Percentiles rank a stretch among this genome's conserved stretches.
Conservation (phyloP, 2,113 vertebrate genomes). For the Odocoileus hemionus region DNA sequence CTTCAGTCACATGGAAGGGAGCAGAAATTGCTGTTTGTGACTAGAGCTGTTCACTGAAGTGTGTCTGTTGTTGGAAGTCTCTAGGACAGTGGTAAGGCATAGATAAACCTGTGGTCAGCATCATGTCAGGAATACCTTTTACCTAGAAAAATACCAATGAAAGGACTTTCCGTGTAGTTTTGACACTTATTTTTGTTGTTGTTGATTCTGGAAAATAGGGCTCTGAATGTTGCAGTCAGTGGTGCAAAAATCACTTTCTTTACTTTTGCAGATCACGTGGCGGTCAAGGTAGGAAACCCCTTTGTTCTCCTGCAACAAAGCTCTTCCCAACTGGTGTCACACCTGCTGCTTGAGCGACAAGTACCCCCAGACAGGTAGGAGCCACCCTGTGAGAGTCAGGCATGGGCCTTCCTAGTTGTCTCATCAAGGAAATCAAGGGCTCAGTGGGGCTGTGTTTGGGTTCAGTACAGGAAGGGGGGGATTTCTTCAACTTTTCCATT, state of each 20-base stretch:
- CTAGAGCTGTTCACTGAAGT: neutral
- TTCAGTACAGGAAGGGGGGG: neutral
- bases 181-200: neutral
- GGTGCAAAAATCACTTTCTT: neutral
- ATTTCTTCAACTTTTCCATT: neutral
- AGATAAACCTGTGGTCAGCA: neutral
- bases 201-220: neutral
- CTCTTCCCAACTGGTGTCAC: slow-evolving; percentile 90
- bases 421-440: neutral
- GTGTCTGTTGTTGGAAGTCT: neutral
- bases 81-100: neutral
- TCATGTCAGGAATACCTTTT: neutral
- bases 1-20: neutral
- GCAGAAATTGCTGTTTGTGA: neutral
- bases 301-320: slow-evolving; percentile 92
- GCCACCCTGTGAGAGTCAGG: neutral
- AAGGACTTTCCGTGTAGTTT: neutral
- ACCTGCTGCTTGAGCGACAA: slow-evolving; percentile 94
- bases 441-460: neutral
- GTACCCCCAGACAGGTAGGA: slow-evolving; percentile 93
- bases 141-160: neutral
- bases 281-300: slow-evolving; percentile 93
- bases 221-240: neutral
- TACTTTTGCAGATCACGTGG: slow-evolving; percentile 80
- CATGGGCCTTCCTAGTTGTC: neutral